Evolutionary conservation across 2,888 invertebrate genomes (phyloP).

Genomic region (Lochmaea capreae): DNA sequence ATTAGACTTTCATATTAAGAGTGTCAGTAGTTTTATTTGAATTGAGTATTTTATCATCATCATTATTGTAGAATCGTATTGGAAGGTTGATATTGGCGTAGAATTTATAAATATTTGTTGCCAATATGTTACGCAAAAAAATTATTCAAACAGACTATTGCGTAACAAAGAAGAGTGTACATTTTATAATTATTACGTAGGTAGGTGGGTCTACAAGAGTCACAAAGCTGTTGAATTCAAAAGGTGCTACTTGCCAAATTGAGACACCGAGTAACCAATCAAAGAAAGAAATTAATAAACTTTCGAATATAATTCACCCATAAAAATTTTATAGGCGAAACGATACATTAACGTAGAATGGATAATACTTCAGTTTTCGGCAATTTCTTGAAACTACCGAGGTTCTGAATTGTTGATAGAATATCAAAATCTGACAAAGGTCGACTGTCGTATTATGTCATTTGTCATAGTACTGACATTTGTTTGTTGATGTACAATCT

Average conservation of each 20-base stretch:
- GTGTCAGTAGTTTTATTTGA: too few species aligned
- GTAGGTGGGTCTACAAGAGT: slow-evolving; percentile 10
- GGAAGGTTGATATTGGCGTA: too few species aligned
- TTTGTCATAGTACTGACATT: too few species aligned
- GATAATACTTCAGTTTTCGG: too few species aligned
- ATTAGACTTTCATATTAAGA: too few species aligned
- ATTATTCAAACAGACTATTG: neutral
- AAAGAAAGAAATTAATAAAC: slow-evolving; percentile 31
- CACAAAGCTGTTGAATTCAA: slow-evolving; percentile 33
- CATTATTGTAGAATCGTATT: too few species aligned
- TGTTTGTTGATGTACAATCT: too few species aligned
- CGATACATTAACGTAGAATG: slow-evolving; percentile 21
- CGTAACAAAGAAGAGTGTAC: neutral
- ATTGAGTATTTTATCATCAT: too few species aligned
- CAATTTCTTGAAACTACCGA: too few species aligned
- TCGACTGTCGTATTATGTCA: too few species aligned
- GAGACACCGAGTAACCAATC: slow-evolving; percentile 26
- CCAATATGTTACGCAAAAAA: neutral
- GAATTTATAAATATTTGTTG: neutral
- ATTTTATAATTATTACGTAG: slow-evolving; percentile 7
- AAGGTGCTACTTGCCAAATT: slow-evolving; percentile 32
- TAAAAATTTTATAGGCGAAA: slow-evolving; percentile 36
- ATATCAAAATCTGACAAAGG: too few species aligned
- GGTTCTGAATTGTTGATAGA: too few species aligned
- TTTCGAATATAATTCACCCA: slow-evolving; percentile 38